These are phyloP conservation scores for Hirtodrosophila histrioides DNA, from an alignment of 2,888 invertebrate species.

Conservation along the genomic window DNA sequence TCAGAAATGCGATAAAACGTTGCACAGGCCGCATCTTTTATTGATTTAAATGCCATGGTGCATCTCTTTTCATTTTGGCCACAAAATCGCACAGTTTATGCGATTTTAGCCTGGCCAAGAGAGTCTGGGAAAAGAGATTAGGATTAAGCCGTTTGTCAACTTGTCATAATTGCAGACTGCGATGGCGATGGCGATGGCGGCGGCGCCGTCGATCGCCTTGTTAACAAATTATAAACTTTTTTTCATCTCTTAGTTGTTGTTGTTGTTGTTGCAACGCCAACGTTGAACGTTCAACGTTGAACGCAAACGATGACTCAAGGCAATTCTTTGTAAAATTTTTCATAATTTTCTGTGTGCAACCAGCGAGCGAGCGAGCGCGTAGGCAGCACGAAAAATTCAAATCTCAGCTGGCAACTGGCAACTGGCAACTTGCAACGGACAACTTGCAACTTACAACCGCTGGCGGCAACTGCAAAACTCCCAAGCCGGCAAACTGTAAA, in stretches of 20 bases:
- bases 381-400: conserved; percentile 64
- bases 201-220: conserved; percentile 77
- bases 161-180: conserved; percentile 75
- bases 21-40: conserved; percentile 55
- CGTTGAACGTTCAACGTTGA: conserved; percentile 55
- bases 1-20: conserved; percentile 70
- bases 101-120: conserved; percentile 8
- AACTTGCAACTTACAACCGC: conserved; percentile 15
- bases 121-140: conserved; percentile 66
- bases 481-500: conserved; percentile 24
- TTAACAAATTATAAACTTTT: conserved; percentile 75
- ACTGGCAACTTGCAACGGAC: conserved; percentile 16
- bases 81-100: conserved; percentile 58
- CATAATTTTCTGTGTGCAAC: conserved; percentile 55
- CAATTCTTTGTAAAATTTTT: conserved; percentile 70
- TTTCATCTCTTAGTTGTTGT: too few relatives aligned
- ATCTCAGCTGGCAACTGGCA: conserved; percentile 40
- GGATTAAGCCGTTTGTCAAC: conserved; percentile 80
- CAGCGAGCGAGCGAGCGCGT: conserved; percentile 53
- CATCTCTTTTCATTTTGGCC: conserved; percentile 42
- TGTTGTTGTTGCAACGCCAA: conserved; percentile 48
- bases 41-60: conserved; percentile 73
- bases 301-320: conserved; percentile 75
- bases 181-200: conserved; percentile 30
- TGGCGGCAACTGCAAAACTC: conserved; percentile 34